Conservation (phyloP, 2,888 invertebrate genomes). For the Acleris literana region DNA sequence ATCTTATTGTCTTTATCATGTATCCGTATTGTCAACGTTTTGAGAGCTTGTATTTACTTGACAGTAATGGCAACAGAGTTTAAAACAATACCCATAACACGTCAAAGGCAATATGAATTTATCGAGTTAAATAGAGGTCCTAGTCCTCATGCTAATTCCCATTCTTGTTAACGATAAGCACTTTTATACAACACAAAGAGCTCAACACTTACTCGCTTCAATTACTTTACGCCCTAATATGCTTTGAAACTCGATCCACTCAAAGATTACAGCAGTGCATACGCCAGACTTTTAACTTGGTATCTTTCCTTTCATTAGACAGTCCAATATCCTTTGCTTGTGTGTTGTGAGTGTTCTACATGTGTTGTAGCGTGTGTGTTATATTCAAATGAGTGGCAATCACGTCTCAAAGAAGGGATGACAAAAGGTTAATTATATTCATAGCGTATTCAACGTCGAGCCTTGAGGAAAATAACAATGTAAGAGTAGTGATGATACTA, state of each 20-base stretch:
- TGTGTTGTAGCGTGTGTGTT: slow-evolving; percentile 33
- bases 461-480: slow-evolving; percentile 3
- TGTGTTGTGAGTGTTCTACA: slow-evolving; percentile 1
- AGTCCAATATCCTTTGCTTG: slow-evolving; percentile 35
- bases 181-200: neutral
- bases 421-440: slow-evolving; percentile 22
- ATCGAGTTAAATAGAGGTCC: too few species aligned
- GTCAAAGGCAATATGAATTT: too few species aligned
- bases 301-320: slow-evolving; percentile 32
- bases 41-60: too few species aligned
- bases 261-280: slow-evolving; percentile 1
- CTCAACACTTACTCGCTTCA: neutral
- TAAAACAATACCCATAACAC: too few species aligned
- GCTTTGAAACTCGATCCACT: neutral
- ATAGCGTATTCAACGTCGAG: slow-evolving; percentile 5
- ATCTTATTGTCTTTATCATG: too few species aligned
- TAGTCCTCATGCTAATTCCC: too few species aligned
- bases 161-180: too few species aligned
- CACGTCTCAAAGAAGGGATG: slow-evolving; percentile 12
- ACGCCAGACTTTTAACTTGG: slow-evolving; percentile 2
- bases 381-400: slow-evolving; percentile 42
- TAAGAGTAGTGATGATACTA: too few species aligned
- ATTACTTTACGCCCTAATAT: neutral
- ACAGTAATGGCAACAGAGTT: too few species aligned
- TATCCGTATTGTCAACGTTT: too few species aligned